Evolutionary conservation across 2,113 vertebrate species (phyloP).

Genomic region (Cyprinodon tularosa): DNA sequence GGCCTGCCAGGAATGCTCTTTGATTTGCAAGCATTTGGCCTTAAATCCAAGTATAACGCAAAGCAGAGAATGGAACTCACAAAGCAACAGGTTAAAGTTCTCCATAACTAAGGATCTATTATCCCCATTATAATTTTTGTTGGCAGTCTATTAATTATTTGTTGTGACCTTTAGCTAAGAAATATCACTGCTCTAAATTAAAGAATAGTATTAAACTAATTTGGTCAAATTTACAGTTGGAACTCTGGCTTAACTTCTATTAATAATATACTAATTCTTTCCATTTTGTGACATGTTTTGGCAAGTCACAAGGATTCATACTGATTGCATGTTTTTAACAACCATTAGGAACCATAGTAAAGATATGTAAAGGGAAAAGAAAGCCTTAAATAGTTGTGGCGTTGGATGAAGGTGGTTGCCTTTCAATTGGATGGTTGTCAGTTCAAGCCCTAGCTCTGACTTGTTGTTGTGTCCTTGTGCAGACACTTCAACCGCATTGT

Average conservation of each 20-base stretch:
- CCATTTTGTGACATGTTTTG: background rate
- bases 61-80: background rate
- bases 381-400: background rate
- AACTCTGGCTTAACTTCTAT: background rate
- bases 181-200: background rate
- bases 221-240: background rate
- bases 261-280: background rate
- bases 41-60: background rate
- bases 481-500: too few species aligned
- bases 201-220: background rate
- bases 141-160: background rate
- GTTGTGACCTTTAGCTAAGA: background rate
- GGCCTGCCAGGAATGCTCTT: background rate
- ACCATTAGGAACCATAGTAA: background rate
- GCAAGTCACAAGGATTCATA: background rate
- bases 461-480: too few species aligned
- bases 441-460: too few species aligned
- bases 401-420: too few species aligned
- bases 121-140: background rate
- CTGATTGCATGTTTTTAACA: background rate
- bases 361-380: background rate
- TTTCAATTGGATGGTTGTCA: too few species aligned
- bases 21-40: background rate
- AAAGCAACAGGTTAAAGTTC: background rate
- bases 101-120: background rate